Evolutionary conservation across 2,888 invertebrate species (phyloP).

Genomic region (Troides aeacus): DNA sequence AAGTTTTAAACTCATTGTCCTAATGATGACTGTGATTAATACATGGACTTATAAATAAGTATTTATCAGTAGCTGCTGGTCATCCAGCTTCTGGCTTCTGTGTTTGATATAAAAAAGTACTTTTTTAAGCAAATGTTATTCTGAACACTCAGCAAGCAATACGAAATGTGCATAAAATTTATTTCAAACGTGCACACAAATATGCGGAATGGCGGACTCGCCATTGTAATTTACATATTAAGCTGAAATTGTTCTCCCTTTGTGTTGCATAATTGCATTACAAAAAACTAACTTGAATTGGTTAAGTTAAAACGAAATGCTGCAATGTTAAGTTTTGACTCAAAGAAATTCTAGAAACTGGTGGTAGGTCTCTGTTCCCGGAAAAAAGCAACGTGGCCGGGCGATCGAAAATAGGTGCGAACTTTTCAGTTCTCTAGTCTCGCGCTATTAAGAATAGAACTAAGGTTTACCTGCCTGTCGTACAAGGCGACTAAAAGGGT

Average conservation of each 20-base stretch:
- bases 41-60: no score
- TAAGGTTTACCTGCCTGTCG: no score
- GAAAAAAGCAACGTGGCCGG: no score
- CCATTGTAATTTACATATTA: neutral
- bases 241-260: neutral
- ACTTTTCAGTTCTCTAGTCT: no score
- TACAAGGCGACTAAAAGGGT: no score
- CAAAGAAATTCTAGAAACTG: no score
- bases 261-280: neutral
- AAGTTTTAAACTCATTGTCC: no score
- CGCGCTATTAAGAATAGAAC: no score
- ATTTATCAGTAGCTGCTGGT: no score
- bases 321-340: neutral
- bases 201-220: neutral
- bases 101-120: neutral
- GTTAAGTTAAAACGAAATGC: neutral
- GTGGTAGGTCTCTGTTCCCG: no score
- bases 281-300: neutral
- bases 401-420: no score
- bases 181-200: neutral
- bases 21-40: no score
- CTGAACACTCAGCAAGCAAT: neutral
- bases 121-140: neutral
- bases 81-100: neutral
- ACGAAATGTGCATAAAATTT: neutral